Evolutionary conservation across 2,113 vertebrate species (phyloP).

Genomic region (Naja naja): DNA sequence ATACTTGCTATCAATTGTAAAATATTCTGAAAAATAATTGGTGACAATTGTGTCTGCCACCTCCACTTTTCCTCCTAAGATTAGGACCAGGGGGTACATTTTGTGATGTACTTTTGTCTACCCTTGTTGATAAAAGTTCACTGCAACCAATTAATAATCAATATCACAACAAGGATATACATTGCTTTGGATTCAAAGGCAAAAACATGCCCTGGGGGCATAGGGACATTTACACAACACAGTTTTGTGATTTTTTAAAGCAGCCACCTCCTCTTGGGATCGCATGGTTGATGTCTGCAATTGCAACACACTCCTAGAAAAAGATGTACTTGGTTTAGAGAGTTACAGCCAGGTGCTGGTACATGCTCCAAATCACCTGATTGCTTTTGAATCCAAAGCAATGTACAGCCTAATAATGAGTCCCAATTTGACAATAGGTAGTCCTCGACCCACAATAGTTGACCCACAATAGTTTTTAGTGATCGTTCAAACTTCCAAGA

Average conservation of each 20-base stretch:
- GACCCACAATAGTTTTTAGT: too few relatives aligned
- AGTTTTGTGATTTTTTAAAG: background rate
- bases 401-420: background rate
- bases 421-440: background rate
- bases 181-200: background rate
- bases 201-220: background rate
- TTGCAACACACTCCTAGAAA: background rate
- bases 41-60: background rate
- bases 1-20: background rate
- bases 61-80: background rate
- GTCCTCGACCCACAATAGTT: background rate
- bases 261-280: background rate
- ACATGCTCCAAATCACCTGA: background rate
- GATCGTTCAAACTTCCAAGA: background rate
- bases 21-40: background rate
- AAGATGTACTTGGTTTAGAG: background rate
- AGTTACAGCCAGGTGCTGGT: background rate
- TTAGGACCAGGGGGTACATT: background rate
- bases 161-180: background rate
- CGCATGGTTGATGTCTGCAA: background rate
- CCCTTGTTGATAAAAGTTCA: background rate
- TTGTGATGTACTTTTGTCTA: background rate
- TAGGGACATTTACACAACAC: background rate
- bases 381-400: background rate
- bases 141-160: background rate